Evolutionary conservation across 2,888 invertebrate species (phyloP).

Genomic region (Microctonus brassicae): DNA sequence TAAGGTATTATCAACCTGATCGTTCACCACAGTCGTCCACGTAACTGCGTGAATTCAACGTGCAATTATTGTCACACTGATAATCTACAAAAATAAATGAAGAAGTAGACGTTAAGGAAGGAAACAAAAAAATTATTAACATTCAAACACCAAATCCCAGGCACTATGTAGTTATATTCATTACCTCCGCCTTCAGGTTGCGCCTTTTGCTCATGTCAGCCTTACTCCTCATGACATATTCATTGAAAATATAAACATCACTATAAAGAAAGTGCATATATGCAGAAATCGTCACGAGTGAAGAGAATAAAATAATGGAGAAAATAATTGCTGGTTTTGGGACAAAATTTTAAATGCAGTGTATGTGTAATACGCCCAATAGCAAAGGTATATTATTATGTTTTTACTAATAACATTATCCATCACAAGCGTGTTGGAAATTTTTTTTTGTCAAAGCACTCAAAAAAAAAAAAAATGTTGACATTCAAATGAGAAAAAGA

Average conservation of each 20-base stretch:
- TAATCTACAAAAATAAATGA: constrained; percentile 24
- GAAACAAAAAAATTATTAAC: constrained; percentile 11
- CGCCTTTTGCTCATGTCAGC: constrained; percentile 41
- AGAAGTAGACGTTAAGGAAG: not conserved
- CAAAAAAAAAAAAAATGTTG: not conserved
- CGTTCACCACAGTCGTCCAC: constrained; percentile 61
- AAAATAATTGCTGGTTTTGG: not conserved
- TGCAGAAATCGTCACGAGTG: not conserved
- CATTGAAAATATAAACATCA: not conserved
- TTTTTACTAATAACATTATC: no score
- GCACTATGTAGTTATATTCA: constrained; percentile 10
- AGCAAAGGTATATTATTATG: no score
- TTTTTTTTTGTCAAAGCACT: not conserved
- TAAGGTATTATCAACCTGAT: constrained; percentile 88
- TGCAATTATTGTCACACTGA: constrained; percentile 40
- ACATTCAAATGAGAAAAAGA: not conserved
- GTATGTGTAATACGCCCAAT: not conserved
- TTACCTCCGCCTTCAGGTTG: constrained; percentile 40
- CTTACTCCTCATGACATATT: constrained; percentile 11
- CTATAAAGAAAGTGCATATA: not conserved
- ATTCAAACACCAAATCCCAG: constrained; percentile 6
- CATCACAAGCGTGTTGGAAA: not conserved
- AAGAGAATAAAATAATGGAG: not conserved
- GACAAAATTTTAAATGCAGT: not conserved
- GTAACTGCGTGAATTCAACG: constrained; percentile 58